Evolutionary conservation across 1,140 invertebrate species (phyloP).

Genomic region (Panagrolaimus sp.): DNA sequence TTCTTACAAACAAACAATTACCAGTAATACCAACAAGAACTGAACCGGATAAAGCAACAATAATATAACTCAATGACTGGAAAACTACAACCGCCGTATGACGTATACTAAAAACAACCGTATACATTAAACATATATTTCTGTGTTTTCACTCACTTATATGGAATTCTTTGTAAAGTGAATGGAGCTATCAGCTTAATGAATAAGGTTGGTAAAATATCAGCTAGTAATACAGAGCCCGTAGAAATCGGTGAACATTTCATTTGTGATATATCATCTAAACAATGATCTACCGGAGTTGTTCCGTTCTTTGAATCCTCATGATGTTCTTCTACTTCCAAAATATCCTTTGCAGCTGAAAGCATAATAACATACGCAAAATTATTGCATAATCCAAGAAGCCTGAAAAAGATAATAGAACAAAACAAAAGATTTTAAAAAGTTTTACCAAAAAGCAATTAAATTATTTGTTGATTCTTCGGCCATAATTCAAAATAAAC

Average conservation of each 20-base stretch:
- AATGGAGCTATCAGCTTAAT: constrained; percentile 13
- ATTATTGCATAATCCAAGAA: constrained; percentile 41
- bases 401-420: constrained; percentile 34
- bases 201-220: constrained; percentile 16
- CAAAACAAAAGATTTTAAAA: background rate
- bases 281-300: constrained; percentile 5
- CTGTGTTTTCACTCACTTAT: background rate
- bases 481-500: no score
- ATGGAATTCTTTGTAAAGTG: constrained; percentile 8
- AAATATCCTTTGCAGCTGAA: constrained; percentile 39
- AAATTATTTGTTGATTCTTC: constrained; percentile 2
- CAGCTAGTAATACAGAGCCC: constrained; percentile 13
- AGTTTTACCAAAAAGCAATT: constrained; percentile 5
- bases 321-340: constrained; percentile 23
- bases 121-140: no score
- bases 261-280: background rate
- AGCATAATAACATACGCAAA: constrained; percentile 44
- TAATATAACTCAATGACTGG: background rate
- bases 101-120: background rate
- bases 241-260: constrained; percentile 12
- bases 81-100: background rate
- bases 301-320: constrained; percentile 22
- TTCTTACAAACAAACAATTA: no score
- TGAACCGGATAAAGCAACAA: background rate
- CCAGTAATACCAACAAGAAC: background rate